Evolutionary conservation across 2,113 vertebrate species (phyloP).

Genomic region (Forbesichthys papilliferus): DNA sequence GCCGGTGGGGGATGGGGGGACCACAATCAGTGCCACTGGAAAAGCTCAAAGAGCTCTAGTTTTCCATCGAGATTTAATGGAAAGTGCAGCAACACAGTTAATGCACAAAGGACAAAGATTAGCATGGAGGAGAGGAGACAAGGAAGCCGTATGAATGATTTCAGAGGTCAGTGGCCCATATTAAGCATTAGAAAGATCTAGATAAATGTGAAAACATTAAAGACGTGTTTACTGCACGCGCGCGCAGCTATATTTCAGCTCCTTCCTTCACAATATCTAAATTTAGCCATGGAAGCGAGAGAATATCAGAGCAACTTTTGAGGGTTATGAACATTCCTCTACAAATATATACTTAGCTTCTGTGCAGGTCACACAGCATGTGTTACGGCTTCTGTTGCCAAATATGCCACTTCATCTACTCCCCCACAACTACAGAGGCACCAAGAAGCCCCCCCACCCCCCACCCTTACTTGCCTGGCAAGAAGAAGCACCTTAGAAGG

Average conservation of each 20-base stretch:
- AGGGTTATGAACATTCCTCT: conserved; percentile 6
- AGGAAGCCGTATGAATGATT: neutral
- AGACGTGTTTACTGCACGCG: no score
- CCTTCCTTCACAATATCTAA: neutral
- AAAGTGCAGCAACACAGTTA: neutral
- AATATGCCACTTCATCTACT: conserved; percentile 18
- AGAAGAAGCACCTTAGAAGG: neutral
- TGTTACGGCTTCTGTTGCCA: conserved; percentile 36
- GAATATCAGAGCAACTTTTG: neutral
- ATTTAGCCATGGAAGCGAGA: neutral
- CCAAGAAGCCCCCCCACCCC: conserved; percentile 3
- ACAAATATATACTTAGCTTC: neutral
- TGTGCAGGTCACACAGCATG: conserved; percentile 25
- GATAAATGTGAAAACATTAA: neutral
- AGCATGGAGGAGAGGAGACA: neutral
- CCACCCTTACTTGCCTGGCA: conserved; percentile 4
- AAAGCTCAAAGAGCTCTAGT: neutral
- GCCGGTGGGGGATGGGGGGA: neutral
- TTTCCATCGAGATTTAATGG: neutral
- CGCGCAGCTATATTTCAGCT: neutral
- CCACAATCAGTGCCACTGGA: neutral
- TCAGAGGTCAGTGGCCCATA: neutral
- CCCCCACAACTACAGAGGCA: conserved; percentile 9
- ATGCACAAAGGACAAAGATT: neutral
- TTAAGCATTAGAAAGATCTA: neutral